These are phyloP conservation scores for Rhodophaea formosa DNA, from an alignment of 2,888 invertebrate species.

Conservation along the genomic window DNA sequence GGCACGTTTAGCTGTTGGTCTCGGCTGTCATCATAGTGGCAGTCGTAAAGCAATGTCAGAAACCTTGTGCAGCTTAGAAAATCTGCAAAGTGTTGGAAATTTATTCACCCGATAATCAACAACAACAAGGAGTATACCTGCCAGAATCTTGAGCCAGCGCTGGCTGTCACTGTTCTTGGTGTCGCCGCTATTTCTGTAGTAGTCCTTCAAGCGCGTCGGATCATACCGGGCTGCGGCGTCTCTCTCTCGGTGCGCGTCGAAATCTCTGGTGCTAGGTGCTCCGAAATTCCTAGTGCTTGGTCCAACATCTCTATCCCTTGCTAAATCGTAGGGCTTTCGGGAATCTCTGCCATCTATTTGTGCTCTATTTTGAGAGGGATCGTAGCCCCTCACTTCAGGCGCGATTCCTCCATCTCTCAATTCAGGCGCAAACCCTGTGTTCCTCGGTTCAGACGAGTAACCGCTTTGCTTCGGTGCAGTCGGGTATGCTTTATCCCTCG, in stretches of 20 bases:
- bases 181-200: not conserved
- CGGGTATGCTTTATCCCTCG: no score
- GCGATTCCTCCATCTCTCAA: not conserved
- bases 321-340: not conserved
- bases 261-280: not conserved
- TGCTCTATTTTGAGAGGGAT: not conserved
- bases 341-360: not conserved
- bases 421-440: no score
- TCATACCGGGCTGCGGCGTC: not conserved
- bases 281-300: not conserved
- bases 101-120: no score
- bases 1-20: no score
- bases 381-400: not conserved
- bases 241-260: not conserved
- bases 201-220: not conserved
- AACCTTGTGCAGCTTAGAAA: no score
- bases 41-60: no score
- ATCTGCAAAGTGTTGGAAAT: no score
- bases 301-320: not conserved
- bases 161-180: not conserved
- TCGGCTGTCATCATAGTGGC: no score
- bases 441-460: no score
- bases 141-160: conserved; percentile 9
- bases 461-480: no score
- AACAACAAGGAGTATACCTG: not conserved